These are phyloP conservation scores for Colletes collaris DNA, from an alignment of 2,888 invertebrate genomes.

Conservation along the genomic window DNA sequence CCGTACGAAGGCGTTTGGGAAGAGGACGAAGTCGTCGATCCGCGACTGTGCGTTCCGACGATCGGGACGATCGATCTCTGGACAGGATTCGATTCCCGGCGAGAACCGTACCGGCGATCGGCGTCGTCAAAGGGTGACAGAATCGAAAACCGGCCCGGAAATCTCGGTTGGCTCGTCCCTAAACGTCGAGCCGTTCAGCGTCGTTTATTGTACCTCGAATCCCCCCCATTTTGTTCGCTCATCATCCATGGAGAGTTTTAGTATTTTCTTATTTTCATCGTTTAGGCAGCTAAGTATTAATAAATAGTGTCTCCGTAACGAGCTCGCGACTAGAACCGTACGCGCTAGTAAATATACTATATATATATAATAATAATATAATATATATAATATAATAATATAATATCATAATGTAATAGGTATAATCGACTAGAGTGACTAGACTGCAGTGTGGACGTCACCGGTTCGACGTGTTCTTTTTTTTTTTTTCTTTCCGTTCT, in stretches of 20 bases:
- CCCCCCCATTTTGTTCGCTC: conserved; percentile 24
- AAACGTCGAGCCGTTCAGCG: conserved; percentile 10
- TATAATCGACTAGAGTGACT: conserved; percentile 81
- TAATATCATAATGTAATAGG: conserved; percentile 74
- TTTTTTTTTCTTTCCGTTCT: background rate
- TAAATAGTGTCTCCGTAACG: conserved; percentile 71
- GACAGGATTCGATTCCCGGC: conserved; percentile 19
- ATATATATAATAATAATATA: conserved; percentile 70
- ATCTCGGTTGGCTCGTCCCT: conserved; percentile 10
- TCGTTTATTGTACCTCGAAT: conserved; percentile 26
- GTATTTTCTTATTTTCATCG: conserved; percentile 23
- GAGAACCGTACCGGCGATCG: background rate
- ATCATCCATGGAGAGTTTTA: conserved; percentile 12
- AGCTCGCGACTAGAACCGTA: conserved; percentile 77
- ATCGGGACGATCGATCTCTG: conserved; percentile 2
- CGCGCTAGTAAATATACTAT: conserved; percentile 72
- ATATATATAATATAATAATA: conserved; percentile 72
- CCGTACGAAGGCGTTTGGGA: conserved; percentile 15
- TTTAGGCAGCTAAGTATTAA: conserved; percentile 73
- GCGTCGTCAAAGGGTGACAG: background rate
- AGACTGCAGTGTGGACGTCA: conserved; percentile 81
- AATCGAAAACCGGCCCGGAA: conserved; percentile 32
- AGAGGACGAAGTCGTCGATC: background rate
- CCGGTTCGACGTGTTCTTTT: conserved; percentile 72
- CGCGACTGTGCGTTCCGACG: conserved; percentile 20